Evolutionary conservation across 2,797 vertebrate genomes (phyloP), one percentile per base, ranked within the genome.

Genomic region (Telmatherina bonti): DNA sequence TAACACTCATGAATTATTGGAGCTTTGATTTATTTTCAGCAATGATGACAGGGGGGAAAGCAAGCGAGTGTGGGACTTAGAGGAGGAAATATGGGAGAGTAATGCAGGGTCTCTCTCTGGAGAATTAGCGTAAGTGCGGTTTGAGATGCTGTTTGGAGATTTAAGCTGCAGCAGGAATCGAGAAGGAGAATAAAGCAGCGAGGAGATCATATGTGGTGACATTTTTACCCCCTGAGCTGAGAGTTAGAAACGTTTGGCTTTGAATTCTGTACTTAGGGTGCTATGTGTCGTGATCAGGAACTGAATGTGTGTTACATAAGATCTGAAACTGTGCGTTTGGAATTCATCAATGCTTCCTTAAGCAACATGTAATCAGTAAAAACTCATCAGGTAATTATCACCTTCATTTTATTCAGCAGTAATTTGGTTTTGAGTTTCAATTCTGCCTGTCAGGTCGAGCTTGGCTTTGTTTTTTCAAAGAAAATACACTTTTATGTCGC

Each of bases 1-100:
- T 82, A 76, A 52, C 55, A 65, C 83, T 88, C 82, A 74, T 92
- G 84, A 91, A 91, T 92, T 86, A 90, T 91, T 90, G 71, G 76
- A 58, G 78, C 84, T 89, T 87, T 90, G 86, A 89, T 91, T 87
- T 87, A 80, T 86, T 90, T 88, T 65, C 35, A 67, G 75, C 67
- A 49, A 12, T 72, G 83, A 88, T 84, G 89, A 80, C 80, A 81
- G 67, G 52, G 62, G n/a, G 57, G 60, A 38, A 33, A 61, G 66
- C 16, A 12, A 65, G 62, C 11, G 41, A 81, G 67, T 68, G 8
- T 43, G 57, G 73, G 69, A 75, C 73, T 72, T 62, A 60, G 51
- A 58, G 58, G 53, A 74, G 75, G 67, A 72, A 71, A 66, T 79
- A 67, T 63, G 62, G 72, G 29, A 61, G 74, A 83, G 84, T 74